A percentile compares a stretch with the other conserved stretches of the same genome.
phyloP scores from a whole-genome alignment of 2,113 vertebrate species.

The Atlantisia rogersi region DNA sequence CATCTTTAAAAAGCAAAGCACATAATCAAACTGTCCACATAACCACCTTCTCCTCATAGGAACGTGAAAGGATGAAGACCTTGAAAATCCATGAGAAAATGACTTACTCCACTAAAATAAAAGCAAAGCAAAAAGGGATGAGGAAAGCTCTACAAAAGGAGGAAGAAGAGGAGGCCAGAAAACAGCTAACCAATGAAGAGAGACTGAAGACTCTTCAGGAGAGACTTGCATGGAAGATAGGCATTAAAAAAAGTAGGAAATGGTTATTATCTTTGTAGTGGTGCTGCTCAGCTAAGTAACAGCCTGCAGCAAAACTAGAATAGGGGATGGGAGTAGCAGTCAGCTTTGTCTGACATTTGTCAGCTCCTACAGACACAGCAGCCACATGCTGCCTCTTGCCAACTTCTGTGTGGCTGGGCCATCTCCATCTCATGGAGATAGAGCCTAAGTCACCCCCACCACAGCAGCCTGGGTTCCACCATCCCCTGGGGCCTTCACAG shows the following conservation, averaged over 20 bases:
- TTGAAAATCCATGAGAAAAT: constrained; percentile 82
- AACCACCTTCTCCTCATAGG: constrained; percentile 65
- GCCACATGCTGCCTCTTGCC: no score
- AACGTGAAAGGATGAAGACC: constrained; percentile 73
- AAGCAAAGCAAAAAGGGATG: constrained; percentile 56
- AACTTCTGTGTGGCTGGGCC: neutral
- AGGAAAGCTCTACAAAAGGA: constrained; percentile 71
- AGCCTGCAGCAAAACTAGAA: neutral
- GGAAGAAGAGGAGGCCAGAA: constrained; percentile 53
- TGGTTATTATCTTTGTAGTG: neutral
- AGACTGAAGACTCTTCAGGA: constrained; percentile 20
- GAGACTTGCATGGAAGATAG: constrained; percentile 64
- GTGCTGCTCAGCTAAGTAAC: neutral
- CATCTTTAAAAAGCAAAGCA: neutral
- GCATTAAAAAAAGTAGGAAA: constrained; percentile 75
- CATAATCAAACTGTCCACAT: neutral
- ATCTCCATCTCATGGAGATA: neutral
- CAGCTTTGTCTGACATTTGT: neutral
- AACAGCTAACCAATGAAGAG: neutral
- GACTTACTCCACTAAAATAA: constrained; percentile 66
- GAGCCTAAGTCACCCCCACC: neutral
- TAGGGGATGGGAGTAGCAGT: neutral
- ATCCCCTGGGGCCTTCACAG: neutral
- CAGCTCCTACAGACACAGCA: neutral
- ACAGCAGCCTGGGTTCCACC: neutral